Conservation (phyloP, 2,888 invertebrate genomes). For the Chymomyza fuscimana region DNA sequence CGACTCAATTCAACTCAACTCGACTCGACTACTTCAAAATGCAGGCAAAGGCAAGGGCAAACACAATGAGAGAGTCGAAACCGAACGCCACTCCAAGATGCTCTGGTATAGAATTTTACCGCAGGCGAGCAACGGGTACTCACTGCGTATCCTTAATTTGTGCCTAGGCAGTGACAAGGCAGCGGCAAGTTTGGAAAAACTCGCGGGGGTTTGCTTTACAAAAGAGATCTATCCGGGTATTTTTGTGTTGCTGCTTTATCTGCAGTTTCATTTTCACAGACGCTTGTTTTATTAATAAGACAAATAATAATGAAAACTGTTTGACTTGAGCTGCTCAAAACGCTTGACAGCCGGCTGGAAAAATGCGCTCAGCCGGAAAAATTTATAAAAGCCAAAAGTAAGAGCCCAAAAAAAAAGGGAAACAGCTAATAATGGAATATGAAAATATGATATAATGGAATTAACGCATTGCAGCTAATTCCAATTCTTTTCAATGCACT, state of each 20-base stretch:
- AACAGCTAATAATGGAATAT: neutral
- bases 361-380: slow-evolving; percentile 65
- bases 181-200: neutral
- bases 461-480: neutral
- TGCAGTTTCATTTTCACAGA: slow-evolving; percentile 6
- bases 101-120: slow-evolving; percentile 31
- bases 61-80: slow-evolving; percentile 20
- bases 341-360: neutral
- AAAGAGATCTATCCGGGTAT: neutral
- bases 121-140: neutral
- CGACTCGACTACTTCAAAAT: slow-evolving; percentile 45
- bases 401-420: neutral
- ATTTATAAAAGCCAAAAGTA: slow-evolving; percentile 10
- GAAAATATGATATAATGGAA: neutral
- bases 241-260: slow-evolving; percentile 21
- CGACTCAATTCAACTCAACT: slow-evolving; percentile 24
- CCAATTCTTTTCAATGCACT: neutral
- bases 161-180: neutral
- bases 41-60: slow-evolving; percentile 44
- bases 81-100: neutral
- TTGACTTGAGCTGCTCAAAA: neutral
- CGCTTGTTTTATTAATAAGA: slow-evolving; percentile 53
- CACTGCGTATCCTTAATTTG: neutral
- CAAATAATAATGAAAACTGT: slow-evolving; percentile 55
- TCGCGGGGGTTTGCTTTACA: neutral